A percentile compares a stretch with the other conserved stretches of the same genome.
Evolutionary conservation across 1,140 invertebrate genomes (phyloP).

Genomic region (Scaptodrosophila lebanonensis): DNA sequence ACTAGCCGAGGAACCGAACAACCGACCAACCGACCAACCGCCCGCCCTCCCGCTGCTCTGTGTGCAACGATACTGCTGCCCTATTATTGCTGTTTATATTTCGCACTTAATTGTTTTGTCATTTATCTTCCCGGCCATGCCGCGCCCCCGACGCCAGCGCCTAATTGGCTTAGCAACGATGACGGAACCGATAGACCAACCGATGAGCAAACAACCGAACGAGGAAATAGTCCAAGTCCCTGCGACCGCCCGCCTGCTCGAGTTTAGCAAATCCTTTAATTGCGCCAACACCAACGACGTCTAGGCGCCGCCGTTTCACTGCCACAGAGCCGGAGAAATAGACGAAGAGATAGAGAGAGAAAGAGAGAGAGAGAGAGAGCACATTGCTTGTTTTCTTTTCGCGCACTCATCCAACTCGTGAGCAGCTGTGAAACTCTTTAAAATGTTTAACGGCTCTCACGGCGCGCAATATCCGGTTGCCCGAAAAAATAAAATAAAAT

Average conservation of each 20-base stretch:
- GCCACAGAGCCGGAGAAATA: too few relatives aligned
- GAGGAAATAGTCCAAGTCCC: constrained; percentile 17
- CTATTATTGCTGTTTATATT: constrained; percentile 66
- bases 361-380: too few relatives aligned
- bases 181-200: background rate
- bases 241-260: constrained; percentile 34
- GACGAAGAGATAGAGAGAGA: too few relatives aligned
- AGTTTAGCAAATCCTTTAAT: constrained; percentile 63
- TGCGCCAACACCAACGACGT: too few relatives aligned
- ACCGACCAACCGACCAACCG: constrained; percentile 18
- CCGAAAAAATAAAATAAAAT: too few relatives aligned
- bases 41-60: constrained; percentile 7
- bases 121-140: constrained; percentile 60
- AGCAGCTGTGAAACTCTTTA: constrained; percentile 43
- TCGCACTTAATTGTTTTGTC: constrained; percentile 76
- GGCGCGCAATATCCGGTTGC: constrained; percentile 52
- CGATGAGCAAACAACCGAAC: background rate
- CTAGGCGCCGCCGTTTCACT: constrained; percentile 38
- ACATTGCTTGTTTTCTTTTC: too few relatives aligned
- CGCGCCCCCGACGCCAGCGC: constrained; percentile 10
- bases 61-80: constrained; percentile 10
- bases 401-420: constrained; percentile 26
- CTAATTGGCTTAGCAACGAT: constrained; percentile 11
- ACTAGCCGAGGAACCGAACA: too few relatives aligned
- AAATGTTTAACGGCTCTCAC: constrained; percentile 1